A percentile compares a stretch with the other conserved stretches of the same genome.
phyloP scores from a whole-genome alignment of 2,888 invertebrate genomes.

The Polydesmus complanatus region DNA sequence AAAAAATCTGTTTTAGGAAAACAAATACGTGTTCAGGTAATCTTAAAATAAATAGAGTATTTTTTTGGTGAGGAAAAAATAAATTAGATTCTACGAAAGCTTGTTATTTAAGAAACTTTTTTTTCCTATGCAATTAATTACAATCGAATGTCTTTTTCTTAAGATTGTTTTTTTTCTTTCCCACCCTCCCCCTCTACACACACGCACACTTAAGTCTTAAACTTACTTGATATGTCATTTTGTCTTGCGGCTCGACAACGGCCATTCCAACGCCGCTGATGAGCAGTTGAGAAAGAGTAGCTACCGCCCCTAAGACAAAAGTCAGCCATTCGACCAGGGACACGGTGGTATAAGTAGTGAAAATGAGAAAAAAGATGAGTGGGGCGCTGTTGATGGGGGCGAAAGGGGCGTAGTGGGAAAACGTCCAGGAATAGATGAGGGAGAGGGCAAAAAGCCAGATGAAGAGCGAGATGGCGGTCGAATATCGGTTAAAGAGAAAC shows the following conservation, averaged over 20 bases:
- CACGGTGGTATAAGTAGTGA: constrained; percentile 74
- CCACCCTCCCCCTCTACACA: not conserved
- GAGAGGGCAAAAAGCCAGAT: constrained; percentile 40
- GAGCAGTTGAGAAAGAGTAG: constrained; percentile 52
- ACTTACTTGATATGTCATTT: constrained; percentile 45
- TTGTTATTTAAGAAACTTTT: no score
- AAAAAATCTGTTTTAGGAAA: no score
- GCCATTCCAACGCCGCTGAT: constrained; percentile 42
- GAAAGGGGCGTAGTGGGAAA: constrained; percentile 38
- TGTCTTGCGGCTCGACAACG: constrained; percentile 11
- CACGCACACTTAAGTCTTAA: no score
- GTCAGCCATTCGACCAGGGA: constrained; percentile 59
- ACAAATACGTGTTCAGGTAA: no score
- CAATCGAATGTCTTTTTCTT: no score
- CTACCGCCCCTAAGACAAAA: constrained; percentile 51
- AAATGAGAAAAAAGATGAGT: constrained; percentile 59
- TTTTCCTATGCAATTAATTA: no score
- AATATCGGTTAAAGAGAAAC: constrained; percentile 18
- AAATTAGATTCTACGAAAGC: no score
- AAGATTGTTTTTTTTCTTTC: no score
- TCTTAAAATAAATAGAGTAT: no score
- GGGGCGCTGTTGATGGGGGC: constrained; percentile 35
- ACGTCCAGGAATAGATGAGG: constrained; percentile 45
- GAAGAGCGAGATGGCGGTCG: constrained; percentile 17
- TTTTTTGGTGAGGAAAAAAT: no score